phyloP scores from a whole-genome alignment of 2,113 vertebrate species.

The Lamprologus speciosus region DNA sequence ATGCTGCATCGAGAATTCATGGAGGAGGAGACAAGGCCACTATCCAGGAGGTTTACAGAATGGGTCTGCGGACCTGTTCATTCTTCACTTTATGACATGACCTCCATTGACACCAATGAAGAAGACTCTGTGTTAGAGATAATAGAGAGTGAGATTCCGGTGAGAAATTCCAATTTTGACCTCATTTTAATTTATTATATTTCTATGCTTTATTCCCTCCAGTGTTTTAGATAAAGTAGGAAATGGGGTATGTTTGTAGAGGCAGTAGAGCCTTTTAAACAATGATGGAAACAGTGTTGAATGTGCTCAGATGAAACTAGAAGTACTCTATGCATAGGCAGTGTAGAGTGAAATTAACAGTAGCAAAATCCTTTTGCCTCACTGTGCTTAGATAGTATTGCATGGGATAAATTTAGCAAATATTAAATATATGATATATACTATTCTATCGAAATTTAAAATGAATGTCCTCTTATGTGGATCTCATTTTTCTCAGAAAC shows the following conservation, averaged over 20 bases:
- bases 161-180: conserved; percentile 11
- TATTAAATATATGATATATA: neutral
- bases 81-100: conserved; percentile 83
- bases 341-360: neutral
- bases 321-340: neutral
- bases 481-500: neutral
- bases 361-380: neutral
- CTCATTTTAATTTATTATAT: neutral
- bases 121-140: conserved; percentile 83
- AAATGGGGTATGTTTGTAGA: neutral
- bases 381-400: neutral
- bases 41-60: conserved; percentile 85
- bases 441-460: neutral
- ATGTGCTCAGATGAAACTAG: neutral
- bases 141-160: conserved; percentile 76
- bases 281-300: neutral
- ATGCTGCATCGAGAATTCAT: conserved; percentile 81
- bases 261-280: neutral
- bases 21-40: conserved; percentile 72
- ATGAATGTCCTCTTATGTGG: neutral
- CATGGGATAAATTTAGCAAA: neutral
- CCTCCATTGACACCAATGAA: conserved; percentile 78
- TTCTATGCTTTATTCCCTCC: neutral
- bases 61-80: conserved; percentile 86
- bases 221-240: neutral